Evolutionary conservation across 2,113 vertebrate species (phyloP).

Genomic region (Redunca redunca): DNA sequence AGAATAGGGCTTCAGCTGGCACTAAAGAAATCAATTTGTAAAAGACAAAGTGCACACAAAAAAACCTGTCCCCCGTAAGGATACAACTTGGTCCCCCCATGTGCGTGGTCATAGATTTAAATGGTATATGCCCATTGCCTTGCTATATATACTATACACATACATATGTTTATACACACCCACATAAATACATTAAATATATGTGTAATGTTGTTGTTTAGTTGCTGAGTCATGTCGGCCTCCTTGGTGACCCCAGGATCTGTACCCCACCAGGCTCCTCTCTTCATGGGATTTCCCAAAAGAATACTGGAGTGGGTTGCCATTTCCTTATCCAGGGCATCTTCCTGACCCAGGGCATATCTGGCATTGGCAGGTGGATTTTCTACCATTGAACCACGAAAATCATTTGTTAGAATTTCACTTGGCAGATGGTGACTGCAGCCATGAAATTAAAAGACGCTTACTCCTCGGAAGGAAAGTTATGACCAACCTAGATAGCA

Average conservation of each 20-base stretch:
- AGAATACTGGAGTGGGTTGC: background rate
- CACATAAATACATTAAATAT: background rate
- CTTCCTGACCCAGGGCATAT: background rate
- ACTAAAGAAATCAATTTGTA: background rate
- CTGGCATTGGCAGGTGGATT: background rate
- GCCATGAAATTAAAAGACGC: too few species aligned
- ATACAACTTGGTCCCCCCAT: background rate
- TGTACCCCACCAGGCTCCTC: background rate
- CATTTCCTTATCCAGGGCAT: background rate
- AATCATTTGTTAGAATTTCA: background rate
- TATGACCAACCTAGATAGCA: too few species aligned
- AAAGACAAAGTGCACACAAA: background rate
- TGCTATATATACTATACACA: background rate
- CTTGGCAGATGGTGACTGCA: too few species aligned
- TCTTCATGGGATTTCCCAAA: background rate
- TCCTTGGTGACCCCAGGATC: background rate
- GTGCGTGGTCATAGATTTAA: background rate
- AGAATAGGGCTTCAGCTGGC: background rate
- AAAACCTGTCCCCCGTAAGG: rapidly evolving
- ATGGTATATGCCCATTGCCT: background rate
- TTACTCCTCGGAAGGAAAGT: too few species aligned
- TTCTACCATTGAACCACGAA: background rate
- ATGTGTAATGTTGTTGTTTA: background rate
- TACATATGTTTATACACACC: background rate
- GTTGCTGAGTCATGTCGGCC: background rate